Conservation (phyloP, 2,113 vertebrate genomes). For the Triplophysa tibetana region DNA sequence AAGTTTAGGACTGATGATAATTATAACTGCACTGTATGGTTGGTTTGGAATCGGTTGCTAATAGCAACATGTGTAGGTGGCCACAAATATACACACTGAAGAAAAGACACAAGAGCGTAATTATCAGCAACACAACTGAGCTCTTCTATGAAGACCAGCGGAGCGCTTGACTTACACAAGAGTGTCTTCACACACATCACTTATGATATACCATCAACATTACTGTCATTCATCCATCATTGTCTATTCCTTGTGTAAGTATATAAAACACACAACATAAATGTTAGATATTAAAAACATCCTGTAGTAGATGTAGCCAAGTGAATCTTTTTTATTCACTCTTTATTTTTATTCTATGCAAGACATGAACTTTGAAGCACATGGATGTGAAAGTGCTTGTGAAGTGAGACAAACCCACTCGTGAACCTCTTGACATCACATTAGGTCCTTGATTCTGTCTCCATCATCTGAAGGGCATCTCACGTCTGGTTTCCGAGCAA, state of each 20-base stretch:
- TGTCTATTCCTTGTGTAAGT: too few relatives aligned
- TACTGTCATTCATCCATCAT: too few relatives aligned
- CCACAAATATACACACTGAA: conserved; percentile 33
- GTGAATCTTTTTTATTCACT: too few relatives aligned
- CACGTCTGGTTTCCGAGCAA: conserved; percentile 58
- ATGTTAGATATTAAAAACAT: too few relatives aligned
- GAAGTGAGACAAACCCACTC: conserved; percentile 37
- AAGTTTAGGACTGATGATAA: conserved; percentile 16
- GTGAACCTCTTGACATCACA: conserved; percentile 29
- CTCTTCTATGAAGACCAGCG: background rate
- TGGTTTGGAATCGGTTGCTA: conserved; percentile 38
- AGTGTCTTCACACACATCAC: background rate
- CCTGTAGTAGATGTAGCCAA: too few relatives aligned
- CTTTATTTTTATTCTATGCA: background rate
- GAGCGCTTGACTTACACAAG: conserved; percentile 1
- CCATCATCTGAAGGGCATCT: conserved; percentile 50
- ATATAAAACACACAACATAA: too few relatives aligned
- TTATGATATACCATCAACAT: background rate
- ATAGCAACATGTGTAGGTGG: conserved; percentile 46
- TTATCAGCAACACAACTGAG: background rate
- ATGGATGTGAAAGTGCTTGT: conserved; percentile 18
- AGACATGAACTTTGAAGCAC: conserved; percentile 7
- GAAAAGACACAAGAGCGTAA: conserved; percentile 23
- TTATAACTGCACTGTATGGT: conserved; percentile 23
- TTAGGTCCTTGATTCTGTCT: conserved; percentile 28